These are phyloP conservation scores for Hymenopus coronatus DNA, from an alignment of 2,888 invertebrate genomes.

Conservation along the genomic window DNA sequence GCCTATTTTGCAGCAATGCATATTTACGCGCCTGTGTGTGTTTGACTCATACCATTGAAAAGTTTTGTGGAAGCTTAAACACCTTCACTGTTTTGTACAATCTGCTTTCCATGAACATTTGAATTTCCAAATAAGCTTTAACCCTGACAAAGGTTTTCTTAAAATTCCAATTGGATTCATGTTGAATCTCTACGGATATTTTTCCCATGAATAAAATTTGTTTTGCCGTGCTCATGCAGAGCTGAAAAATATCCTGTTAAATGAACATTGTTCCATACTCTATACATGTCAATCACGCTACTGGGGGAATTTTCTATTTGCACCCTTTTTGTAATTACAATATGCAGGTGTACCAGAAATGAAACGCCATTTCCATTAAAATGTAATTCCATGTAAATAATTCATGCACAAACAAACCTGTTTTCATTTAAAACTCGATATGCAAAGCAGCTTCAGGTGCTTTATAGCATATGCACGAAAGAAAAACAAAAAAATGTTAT, in stretches of 20 bases:
- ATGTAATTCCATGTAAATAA: neutral
- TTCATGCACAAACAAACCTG: neutral
- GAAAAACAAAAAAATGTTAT: neutral
- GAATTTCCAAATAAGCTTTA: no score
- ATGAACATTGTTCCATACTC: neutral
- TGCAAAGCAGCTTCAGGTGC: neutral
- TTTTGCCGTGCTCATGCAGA: neutral
- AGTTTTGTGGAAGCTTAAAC: no score
- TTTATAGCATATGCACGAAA: neutral
- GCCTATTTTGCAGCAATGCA: no score
- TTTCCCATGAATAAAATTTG: no score
- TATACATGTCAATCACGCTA: neutral
- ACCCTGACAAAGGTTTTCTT: no score
- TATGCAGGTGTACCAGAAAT: neutral
- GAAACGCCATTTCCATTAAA: neutral
- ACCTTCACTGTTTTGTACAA: no score
- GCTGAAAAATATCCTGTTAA: neutral
- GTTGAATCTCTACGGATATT: no score
- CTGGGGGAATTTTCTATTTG: neutral
- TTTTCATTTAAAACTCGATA: neutral
- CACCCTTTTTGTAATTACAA: neutral
- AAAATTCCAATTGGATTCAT: no score
- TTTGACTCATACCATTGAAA: no score
- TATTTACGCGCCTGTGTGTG: no score
- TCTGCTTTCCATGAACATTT: no score